Evolutionary conservation across 2,888 invertebrate species (phyloP).

Genomic region (Trichopria drosophilae): DNA sequence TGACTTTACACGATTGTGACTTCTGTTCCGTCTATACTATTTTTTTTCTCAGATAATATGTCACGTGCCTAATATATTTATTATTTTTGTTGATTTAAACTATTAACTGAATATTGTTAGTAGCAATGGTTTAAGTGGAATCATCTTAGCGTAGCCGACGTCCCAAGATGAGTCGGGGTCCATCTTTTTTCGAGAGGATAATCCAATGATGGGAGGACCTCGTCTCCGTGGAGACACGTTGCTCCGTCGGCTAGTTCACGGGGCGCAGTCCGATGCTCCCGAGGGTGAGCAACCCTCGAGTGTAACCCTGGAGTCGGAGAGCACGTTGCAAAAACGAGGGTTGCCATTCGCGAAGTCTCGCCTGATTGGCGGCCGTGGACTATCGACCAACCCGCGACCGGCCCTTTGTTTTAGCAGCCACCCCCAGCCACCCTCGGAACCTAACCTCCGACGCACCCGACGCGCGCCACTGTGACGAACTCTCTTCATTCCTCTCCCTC

Average conservation of each 20-base stretch:
- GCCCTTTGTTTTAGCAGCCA: constrained; percentile 57
- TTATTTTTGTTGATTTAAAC: no score
- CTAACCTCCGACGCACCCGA: constrained; percentile 34
- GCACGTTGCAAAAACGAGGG: constrained; percentile 46
- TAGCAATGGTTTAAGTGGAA: no score
- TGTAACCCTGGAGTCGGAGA: constrained; percentile 26
- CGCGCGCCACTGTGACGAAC: no score
- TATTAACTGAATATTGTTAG: no score
- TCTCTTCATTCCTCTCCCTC: constrained; percentile 17
- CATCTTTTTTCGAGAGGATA: constrained; percentile 5
- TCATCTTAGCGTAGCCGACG: no score
- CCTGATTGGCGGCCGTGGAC: constrained; percentile 57
- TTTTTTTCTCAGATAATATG: no score
- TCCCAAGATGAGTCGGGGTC: constrained; percentile 18
- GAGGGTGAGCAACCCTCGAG: constrained; percentile 38
- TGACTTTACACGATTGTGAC: no score
- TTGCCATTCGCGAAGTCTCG: constrained; percentile 47
- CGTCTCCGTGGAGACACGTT: constrained; percentile 52
- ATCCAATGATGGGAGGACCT: constrained; percentile 4
- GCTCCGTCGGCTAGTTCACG: no score
- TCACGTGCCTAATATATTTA: no score
- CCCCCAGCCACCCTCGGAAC: constrained; percentile 38
- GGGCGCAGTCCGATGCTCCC: constrained; percentile 29
- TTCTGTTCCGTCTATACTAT: no score
- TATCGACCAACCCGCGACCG: constrained; percentile 58